Base-by-base conservation (phyloP, 1,140 invertebrate genomes). In the Papilio polyxenes region DNA sequence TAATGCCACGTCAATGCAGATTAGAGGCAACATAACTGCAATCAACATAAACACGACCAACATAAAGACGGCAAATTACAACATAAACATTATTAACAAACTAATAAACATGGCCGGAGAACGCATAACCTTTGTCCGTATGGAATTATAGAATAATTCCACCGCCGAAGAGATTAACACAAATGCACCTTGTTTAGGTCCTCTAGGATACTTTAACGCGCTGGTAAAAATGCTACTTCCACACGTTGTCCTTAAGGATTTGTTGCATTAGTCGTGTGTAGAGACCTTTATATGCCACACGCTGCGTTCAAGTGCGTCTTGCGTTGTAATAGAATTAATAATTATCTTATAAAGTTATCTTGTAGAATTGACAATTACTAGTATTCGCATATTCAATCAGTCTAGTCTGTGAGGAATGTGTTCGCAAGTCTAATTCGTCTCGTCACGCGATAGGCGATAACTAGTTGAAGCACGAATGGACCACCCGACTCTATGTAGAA, bases 41-140 rank as follows among this genome's bases (percentile, higher is more conserved):
- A 53, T 53, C 51, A 53, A 53, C 51, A 53, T 53, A 15, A 53
- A 53, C 51, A 53, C 13, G 51, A 53, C 15, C 51, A 53, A 53
- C 51, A 53, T 53, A 53, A 53, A 53, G 15, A 17, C 15, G 4
- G 51, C 51, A 13, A 53, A 53, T 53, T 53, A 53, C 51, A n/a
- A 44, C 72, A 48, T 75, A 75, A 75, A 75, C 74, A 75, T 75
- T 75, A 75, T n/a, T 49, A 75, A 75, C 44, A 75, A 75, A 40
- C 37, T 48, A 44, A 74, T 74, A 74, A 74, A n/a, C 56, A 17
- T 17, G 56, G n/a, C 4, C n/a, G 17, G n/a, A 17, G 56, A 59
- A 17, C 62, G n/a, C 59, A 31, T 65, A 51, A 76, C 44, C 17
- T 76, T 76, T 48, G 48, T 76, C 48, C 75, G 13, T 48, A 17